Conservation (phyloP, 2,113 vertebrate genomes). For the Heterochromis multidens region DNA sequence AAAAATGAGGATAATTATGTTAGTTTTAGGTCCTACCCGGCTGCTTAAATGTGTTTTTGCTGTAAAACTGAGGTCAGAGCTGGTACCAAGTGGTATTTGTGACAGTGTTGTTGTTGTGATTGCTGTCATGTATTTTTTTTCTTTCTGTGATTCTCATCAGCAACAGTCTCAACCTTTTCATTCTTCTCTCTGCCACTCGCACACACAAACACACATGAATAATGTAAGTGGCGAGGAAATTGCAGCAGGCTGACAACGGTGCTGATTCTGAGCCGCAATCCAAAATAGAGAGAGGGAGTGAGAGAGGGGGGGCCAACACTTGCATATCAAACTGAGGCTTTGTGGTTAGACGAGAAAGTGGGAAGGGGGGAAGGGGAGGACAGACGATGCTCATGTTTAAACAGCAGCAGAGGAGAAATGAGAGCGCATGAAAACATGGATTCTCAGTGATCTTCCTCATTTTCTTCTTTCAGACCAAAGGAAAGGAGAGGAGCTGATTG, state of each 20-base stretch:
- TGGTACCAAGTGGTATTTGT: slow-evolving; percentile 33
- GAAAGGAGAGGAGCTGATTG: not conserved
- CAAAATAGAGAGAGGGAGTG: slow-evolving; percentile 37
- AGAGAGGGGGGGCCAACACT: slow-evolving; percentile 13
- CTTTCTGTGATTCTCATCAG: slow-evolving; percentile 47
- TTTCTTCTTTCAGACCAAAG: not conserved
- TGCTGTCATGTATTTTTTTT: slow-evolving; percentile 28
- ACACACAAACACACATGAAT: slow-evolving; percentile 45
- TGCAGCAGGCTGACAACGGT: slow-evolving; percentile 42
- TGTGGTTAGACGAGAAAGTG: slow-evolving; percentile 17
- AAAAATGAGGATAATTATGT: not conserved
- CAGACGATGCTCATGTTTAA: slow-evolving; percentile 50
- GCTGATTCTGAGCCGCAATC: slow-evolving; percentile 46
- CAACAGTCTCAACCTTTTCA: slow-evolving; percentile 37
- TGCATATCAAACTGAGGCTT: slow-evolving; percentile 60
- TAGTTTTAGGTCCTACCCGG: not conserved
- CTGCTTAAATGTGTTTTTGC: not conserved
- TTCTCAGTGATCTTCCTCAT: slow-evolving; percentile 14
- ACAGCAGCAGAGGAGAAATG: slow-evolving; percentile 14
- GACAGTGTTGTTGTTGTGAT: slow-evolving; percentile 35
- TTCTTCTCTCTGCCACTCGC: not conserved
- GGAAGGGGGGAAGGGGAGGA: not conserved
- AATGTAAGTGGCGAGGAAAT: slow-evolving; percentile 57
- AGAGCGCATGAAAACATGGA: slow-evolving; percentile 31
- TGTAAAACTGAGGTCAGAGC: slow-evolving; percentile 22